A percentile compares a stretch with the other conserved stretches of the same genome.
Evolutionary conservation across 2,888 invertebrate species (phyloP).

Genomic region (Apodemia duryi): DNA sequence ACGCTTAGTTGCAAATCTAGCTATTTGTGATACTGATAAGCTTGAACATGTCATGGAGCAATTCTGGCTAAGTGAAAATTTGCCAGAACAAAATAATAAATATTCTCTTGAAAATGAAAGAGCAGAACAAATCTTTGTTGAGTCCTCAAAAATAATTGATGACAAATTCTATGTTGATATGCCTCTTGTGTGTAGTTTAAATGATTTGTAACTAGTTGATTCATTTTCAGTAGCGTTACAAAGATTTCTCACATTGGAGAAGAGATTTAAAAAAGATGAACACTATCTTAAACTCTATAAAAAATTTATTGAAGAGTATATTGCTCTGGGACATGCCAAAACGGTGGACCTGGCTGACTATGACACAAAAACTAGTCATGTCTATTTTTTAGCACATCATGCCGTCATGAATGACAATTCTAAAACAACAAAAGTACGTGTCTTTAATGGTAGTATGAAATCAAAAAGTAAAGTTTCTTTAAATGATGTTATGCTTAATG

Average conservation of each 20-base stretch:
- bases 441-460: too few relatives aligned
- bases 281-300: constrained; percentile 16
- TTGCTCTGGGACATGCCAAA: too few relatives aligned
- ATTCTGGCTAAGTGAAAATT: constrained; percentile 31
- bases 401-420: too few relatives aligned
- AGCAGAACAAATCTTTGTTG: not conserved
- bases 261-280: not conserved
- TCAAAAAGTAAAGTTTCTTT: not conserved
- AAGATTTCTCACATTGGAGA: constrained; percentile 21
- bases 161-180: not conserved
- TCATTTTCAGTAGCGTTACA: constrained; percentile 27
- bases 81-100: constrained; percentile 18
- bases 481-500: constrained; percentile 22
- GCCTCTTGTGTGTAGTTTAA: not conserved
- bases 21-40: constrained; percentile 21
- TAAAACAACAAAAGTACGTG: too few relatives aligned
- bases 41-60: constrained; percentile 30
- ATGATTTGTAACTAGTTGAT: constrained; percentile 26
- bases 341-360: too few relatives aligned
- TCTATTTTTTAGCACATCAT: too few relatives aligned
- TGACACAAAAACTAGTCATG: too few relatives aligned
- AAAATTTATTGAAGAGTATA: constrained; percentile 13
- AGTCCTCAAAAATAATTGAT: not conserved
- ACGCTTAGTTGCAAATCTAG: constrained; percentile 19
- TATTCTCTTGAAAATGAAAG: not conserved